Conservation (phyloP, 2,888 invertebrate genomes). For the Fissipunctia ypsillon region DNA sequence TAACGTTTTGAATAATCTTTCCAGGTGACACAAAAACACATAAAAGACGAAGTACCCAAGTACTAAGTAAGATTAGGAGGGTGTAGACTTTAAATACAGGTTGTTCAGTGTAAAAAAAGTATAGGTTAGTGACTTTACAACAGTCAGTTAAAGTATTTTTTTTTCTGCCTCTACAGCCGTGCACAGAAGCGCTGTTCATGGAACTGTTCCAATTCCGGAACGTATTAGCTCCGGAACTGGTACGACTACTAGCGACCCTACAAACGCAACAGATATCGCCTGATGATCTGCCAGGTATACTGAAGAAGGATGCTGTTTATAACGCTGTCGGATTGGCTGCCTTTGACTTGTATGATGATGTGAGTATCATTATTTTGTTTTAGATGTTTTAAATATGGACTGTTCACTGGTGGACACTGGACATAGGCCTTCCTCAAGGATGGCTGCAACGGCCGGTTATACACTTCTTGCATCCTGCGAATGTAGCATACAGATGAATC, state of each 20-base stretch:
- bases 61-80: background rate
- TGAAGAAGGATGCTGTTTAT: constrained; percentile 98
- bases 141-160: background rate
- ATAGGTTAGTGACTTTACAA: too few relatives aligned
- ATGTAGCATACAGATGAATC: background rate
- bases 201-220: constrained; percentile 95
- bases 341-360: constrained; percentile 97
- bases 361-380: constrained; percentile 74
- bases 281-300: constrained; percentile 94
- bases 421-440: too few relatives aligned
- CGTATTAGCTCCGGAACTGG: constrained; percentile 93
- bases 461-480: background rate
- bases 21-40: background rate
- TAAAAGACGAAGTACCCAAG: background rate
- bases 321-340: constrained; percentile 97
- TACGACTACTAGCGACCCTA: constrained; percentile 92
- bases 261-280: constrained; percentile 93
- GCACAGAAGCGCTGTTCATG: constrained; percentile 96
- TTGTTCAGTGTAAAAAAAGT: background rate
- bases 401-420: background rate
- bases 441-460: background rate
- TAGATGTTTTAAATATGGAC: background rate
- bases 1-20: background rate
- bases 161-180: constrained; percentile 91
- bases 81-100: background rate